Evolutionary conservation across 2,888 invertebrate genomes (phyloP).

Genomic region (Empis stercorea): DNA sequence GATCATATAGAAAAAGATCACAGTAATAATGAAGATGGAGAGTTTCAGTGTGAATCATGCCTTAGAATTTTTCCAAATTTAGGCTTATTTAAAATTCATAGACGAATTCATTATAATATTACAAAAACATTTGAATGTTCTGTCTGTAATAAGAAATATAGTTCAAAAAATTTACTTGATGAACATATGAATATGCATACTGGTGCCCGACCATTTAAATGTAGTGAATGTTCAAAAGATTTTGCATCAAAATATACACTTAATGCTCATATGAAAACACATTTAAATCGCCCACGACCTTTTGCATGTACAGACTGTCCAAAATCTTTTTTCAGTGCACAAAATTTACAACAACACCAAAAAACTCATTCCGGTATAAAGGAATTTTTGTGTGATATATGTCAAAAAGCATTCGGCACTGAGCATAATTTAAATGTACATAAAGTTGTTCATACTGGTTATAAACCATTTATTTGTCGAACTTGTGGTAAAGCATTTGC

Average conservation of each 20-base stretch:
- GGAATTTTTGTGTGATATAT: conserved; percentile 20
- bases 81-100: conserved; percentile 47
- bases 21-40: conserved; percentile 43
- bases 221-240: conserved; percentile 52
- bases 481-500: conserved; percentile 63
- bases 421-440: conserved; percentile 67
- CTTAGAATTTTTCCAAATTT: conserved; percentile 48
- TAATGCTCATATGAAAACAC: conserved; percentile 63
- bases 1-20: conserved; percentile 51
- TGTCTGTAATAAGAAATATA: conserved; percentile 53
- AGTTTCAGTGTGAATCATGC: conserved; percentile 51
- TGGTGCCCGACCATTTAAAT: conserved; percentile 53
- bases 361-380: conserved; percentile 59
- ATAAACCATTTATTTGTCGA: conserved; percentile 55
- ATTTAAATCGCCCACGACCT: conserved; percentile 51
- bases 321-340: conserved; percentile 63
- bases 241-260: conserved; percentile 70
- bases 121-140: conserved; percentile 50
- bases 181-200: conserved; percentile 62
- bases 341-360: conserved; percentile 62
- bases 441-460: conserved; percentile 64
- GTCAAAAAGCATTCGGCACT: conserved; percentile 60
- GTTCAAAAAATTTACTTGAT: conserved; percentile 53
- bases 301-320: conserved; percentile 52
- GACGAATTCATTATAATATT: conserved; percentile 49